Base-by-base conservation (phyloP, 2,888 invertebrate genomes). In the Fissipunctia ypsillon region DNA sequence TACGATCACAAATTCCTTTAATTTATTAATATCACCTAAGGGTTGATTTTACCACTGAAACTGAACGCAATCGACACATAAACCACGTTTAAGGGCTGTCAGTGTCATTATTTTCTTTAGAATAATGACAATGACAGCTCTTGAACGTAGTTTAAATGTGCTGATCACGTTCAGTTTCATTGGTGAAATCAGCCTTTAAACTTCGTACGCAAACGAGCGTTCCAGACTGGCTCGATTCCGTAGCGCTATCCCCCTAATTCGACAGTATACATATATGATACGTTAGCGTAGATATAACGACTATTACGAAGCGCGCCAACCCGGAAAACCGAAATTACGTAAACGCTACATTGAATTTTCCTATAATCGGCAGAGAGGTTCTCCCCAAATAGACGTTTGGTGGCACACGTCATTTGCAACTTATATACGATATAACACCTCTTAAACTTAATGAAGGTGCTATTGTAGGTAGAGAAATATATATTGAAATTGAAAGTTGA, bases 261-360 rank as follows among this genome's bases (percentile, higher is more conserved):
- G 59, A 19, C 50, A 63, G 70, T 69, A 66, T 67, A 75, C 59
- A 67, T 50, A 54, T 74, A 73, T 54, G 52, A 76, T 76, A 81
- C 35, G 71, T 69, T 69, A 65, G 63, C 50, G 45, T 78, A 81
- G 77, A 84, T 87, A 83, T 81, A 87, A 84, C 86, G 89, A 90
- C 92, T 91, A 93, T 94, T 94, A 94, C 92, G 85, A 88, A 84
- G 88, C 90, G 94, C 93, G 94, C 87, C 90, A 93, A 91, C 87
- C 93, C 94, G 95, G 94, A 95, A 95, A 95, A 94, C 94, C 94
- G 93, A 93, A 95, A 95, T 95, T 94, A 94, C 94, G 90, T 91
- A 90, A 91, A 93, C 94, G 95, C 87, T 94, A 94, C 95, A 95
- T 95, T 95, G 93, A 93, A 93, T 93, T 93, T 94, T 92, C 93